Evolutionary conservation across 2,888 invertebrate species (phyloP), one percentile per base, ranked within the genome.

Genomic region (Therioaphis trifolii): DNA sequence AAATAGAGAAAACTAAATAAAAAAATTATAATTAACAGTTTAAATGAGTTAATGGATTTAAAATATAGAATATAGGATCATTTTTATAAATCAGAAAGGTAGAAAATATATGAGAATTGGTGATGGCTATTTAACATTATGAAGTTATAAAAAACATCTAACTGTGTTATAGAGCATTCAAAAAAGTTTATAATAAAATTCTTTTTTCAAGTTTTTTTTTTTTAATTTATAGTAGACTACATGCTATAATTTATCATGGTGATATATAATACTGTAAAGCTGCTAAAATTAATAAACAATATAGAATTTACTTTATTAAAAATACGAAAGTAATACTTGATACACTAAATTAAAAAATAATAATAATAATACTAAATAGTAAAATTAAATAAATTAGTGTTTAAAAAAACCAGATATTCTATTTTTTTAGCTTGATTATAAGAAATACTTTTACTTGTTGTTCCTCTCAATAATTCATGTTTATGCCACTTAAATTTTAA

Each of bases 281-380:
- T 58, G 24, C 58, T 58, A 58, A 24, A 58, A 58, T 58, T 12
- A 14, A 58, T 58, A 27, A 58, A 58, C 58, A 58, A 58, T 58
- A 3, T 58, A 27, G 58, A 4, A 27, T 58, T 58, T 58, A 58
- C 58, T 58, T 58, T 24, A 58, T 27, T 58, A 9, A 58, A 14
- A 21, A 58, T 58, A 61, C 11, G 12, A 46, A 46, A 14, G 11
- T 46, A 46, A 46, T 46, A 46, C 46, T 46, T 46, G 46, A 14
- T 46, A 46, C 46, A 46, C 14, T 46, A 46, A 46, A 46, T 46
- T 46, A 46, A 46, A 46, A 5, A 46, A n/a, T 46, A 46, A 46
- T 46, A 46, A 46, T 46, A 46, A 2, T 46, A 46, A 9, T 46
- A 46, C 9, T 14, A n/a, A n/a, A n/a, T n/a, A 46, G 9, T 46